Evolutionary conservation across 2,113 vertebrate genomes (phyloP).

Genomic region (Cyanistes caeruleus): DNA sequence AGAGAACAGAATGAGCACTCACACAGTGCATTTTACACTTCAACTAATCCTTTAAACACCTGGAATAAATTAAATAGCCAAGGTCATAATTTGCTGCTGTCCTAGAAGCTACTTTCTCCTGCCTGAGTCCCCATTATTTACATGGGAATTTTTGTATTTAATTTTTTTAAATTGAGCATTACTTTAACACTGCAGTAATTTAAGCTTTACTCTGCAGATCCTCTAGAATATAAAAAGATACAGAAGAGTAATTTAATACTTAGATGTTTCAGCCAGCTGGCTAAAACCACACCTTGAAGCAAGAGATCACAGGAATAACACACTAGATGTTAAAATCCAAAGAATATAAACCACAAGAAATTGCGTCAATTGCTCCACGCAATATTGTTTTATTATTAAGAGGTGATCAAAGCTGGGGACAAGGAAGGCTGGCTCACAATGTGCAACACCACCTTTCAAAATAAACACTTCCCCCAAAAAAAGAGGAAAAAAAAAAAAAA

Average conservation of each 20-base stretch:
- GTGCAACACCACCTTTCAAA: neutral
- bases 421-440: neutral
- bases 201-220: neutral
- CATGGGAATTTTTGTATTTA: neutral
- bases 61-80: neutral
- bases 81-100: neutral
- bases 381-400: neutral
- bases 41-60: neutral
- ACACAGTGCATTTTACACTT: neutral
- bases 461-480: neutral
- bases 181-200: neutral
- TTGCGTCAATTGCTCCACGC: neutral
- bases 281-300: slow-evolving; percentile 31
- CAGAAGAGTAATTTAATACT: neutral
- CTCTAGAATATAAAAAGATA: neutral
- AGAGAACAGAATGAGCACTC: neutral
- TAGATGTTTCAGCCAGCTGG: neutral
- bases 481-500: neutral
- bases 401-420: slow-evolving; percentile 3
- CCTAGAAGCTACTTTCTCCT: neutral
- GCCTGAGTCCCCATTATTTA: neutral
- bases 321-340: neutral
- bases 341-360: slow-evolving; percentile 7
- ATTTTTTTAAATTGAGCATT: neutral
- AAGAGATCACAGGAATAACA: neutral